phyloP scores from a whole-genome alignment of 2,797 vertebrate species.

The Spatula clypeata region DNA sequence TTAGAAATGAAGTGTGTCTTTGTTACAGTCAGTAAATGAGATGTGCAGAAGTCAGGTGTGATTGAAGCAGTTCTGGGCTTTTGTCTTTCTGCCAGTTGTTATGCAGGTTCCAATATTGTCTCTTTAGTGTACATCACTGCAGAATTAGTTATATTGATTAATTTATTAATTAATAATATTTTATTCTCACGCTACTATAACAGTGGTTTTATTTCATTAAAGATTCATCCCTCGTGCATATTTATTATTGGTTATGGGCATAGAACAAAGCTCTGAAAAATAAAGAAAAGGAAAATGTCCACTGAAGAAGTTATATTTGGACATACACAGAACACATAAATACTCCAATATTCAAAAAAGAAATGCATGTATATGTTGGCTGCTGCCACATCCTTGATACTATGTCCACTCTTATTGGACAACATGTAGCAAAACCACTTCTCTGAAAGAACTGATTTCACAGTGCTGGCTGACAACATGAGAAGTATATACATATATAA shows the following conservation, averaged over 20 bases:
- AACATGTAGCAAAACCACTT: not conserved
- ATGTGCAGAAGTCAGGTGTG: not conserved
- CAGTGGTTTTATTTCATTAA: not conserved
- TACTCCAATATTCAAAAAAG: not conserved
- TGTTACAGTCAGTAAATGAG: conserved; percentile 20
- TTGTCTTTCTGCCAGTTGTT: conserved; percentile 7
- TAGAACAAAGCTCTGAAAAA: not conserved
- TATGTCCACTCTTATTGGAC: not conserved
- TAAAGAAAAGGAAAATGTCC: not conserved
- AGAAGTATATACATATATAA: too few relatives aligned
- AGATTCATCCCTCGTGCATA: not conserved
- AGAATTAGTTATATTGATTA: not conserved
- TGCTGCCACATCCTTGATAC: not conserved
- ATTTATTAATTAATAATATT: not conserved
- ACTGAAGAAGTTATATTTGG: not conserved
- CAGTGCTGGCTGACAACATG: not conserved
- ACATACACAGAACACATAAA: not conserved
- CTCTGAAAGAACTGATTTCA: not conserved
- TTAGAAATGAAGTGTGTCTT: conserved; percentile 24
- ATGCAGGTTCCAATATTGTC: not conserved
- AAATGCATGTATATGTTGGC: not conserved
- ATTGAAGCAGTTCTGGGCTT: not conserved
- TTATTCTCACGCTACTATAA: not conserved
- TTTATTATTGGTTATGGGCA: not conserved
- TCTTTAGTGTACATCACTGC: not conserved